Percentiles rank a stretch among this genome's conserved stretches.
phyloP scores from a whole-genome alignment of 1,140 invertebrate genomes.

The Drosophila malerkotliana region DNA sequence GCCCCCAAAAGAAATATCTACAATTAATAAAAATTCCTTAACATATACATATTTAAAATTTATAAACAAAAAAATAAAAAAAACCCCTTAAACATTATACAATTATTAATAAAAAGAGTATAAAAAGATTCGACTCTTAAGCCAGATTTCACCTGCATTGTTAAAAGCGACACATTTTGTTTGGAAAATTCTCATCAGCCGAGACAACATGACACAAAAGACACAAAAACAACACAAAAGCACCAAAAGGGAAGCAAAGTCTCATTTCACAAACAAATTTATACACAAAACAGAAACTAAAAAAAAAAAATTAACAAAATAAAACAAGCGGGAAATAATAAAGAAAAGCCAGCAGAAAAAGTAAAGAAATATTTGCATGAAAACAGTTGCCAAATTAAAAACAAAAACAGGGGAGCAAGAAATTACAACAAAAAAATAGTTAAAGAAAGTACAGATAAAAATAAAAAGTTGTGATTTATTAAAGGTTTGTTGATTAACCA shows the following conservation, averaged over 20 bases:
- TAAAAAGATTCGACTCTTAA: neutral
- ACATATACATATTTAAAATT: too few relatives aligned
- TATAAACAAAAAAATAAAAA: too few relatives aligned
- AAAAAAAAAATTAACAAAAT: constrained; percentile 28
- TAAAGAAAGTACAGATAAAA: constrained; percentile 3
- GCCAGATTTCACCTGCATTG: constrained; percentile 8
- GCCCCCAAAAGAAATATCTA: too few relatives aligned
- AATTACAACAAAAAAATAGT: neutral
- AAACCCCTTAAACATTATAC: neutral
- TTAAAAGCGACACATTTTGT: constrained; percentile 51
- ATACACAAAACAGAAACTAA: constrained; percentile 20
- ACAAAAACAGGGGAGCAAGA: constrained; percentile 22
- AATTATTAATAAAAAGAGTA: constrained; percentile 7
- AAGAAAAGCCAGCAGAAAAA: constrained; percentile 32
- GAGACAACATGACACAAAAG: constrained; percentile 36
- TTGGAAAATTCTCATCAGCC: constrained; percentile 62
- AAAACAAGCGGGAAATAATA: constrained; percentile 34
- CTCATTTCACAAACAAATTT: constrained; percentile 73
- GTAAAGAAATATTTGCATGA: constrained; percentile 52
- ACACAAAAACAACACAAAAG: constrained; percentile 10
- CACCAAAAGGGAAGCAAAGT: constrained; percentile 23
- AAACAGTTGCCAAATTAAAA: constrained; percentile 70
- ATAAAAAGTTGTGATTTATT: neutral
- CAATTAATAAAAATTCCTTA: neutral
- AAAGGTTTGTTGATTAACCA: neutral